Base-by-base conservation (phyloP, 2,888 invertebrate genomes). In the Brenthis hecate region DNA sequence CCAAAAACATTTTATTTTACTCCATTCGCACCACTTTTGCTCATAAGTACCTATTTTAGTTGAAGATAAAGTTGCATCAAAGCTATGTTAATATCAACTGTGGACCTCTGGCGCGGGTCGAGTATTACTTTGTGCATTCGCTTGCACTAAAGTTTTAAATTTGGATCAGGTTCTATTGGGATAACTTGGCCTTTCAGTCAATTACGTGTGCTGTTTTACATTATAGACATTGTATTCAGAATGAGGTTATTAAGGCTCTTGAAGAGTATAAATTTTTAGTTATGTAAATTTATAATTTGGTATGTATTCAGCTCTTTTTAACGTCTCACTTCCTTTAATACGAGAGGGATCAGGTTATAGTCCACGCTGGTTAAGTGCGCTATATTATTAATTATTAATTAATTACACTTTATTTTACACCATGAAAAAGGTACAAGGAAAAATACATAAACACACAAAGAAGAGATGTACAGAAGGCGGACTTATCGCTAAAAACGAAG, bases 61-160 rank as follows among this genome's bases (percentile, higher is more conserved):
- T 61, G 50, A n/a, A 71, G 64, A 48, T 57, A 67, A 72, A 69
- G 71, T 71, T 72, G 48, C 14, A 51, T 71, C 71, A 71, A 72
- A 72, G 72, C 68, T 66, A 68, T 72, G 72, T 67, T 67, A 72
- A 72, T 71, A 69, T 61, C 65, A 67, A 63, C 67, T 54, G 54
- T 51, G 66, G 64, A 66, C 55, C 71, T 65, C 58, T 56, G 71
- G 72, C 63, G 56, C 66, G 63, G 69, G 63, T 56, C 56, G 63
- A 56, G 63, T 51, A 65, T 57, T 57, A 69, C 70, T 73, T 69
- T 67, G 68, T 69, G 62, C 68, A 68, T 58, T 65, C 60, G 70
- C 72, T 70, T 69, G 61, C 62, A 62, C n/a, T 56, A 73, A 72
- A 72, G 65, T 73, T 73, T 73, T 67, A 70, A 65, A 73, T 72